phyloP scores from a whole-genome alignment of 2,797 vertebrate genomes.

The Cuculus canorus region DNA sequence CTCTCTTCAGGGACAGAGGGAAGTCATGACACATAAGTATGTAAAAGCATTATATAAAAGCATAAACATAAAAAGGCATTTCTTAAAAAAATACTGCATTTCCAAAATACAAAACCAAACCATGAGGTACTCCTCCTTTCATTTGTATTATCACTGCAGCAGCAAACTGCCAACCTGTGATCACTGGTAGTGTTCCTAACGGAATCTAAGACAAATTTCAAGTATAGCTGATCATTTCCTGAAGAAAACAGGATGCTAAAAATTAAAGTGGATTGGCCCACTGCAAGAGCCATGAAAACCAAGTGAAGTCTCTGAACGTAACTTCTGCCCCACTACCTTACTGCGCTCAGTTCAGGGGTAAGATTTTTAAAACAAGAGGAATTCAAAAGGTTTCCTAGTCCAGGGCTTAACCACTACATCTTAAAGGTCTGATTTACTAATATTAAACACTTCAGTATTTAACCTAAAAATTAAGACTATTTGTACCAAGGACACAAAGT shows the following conservation, averaged over 20 bases:
- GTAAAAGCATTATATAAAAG: too few relatives aligned
- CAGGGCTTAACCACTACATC: not conserved
- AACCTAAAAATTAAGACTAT: not conserved
- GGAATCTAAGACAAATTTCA: not conserved
- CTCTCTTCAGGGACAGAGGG: not conserved
- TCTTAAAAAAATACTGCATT: not conserved
- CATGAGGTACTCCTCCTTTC: not conserved
- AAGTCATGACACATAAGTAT: not conserved
- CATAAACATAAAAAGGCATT: not conserved
- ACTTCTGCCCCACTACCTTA: too few relatives aligned
- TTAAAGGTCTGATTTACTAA: not conserved
- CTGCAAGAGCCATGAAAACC: not conserved
- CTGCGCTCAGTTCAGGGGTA: too few relatives aligned
- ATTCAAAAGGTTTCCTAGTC: not conserved
- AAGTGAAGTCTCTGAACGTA: too few relatives aligned
- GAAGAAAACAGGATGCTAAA: not conserved
- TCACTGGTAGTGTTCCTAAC: not conserved
- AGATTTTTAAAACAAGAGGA: not conserved
- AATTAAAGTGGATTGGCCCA: not conserved
- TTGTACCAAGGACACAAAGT: not conserved
- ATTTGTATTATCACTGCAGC: too few relatives aligned
- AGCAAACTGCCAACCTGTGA: too few relatives aligned
- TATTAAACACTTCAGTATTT: not conserved
- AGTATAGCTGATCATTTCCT: not conserved
- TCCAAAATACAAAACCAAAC: not conserved